phyloP scores from a whole-genome alignment of 2,888 invertebrate species.

The Litoditis marina region DNA sequence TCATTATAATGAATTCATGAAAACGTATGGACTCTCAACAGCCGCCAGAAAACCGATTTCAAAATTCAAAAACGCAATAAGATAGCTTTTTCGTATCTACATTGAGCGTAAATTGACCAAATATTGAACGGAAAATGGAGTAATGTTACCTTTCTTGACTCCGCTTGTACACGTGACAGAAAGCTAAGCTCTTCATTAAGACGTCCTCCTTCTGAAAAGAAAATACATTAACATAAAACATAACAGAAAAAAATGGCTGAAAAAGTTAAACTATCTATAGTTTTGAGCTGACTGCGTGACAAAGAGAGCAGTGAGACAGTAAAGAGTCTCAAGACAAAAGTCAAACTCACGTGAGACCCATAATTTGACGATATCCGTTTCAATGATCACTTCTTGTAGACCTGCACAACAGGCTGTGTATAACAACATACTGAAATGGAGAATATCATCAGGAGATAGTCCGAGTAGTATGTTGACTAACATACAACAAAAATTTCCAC shows the following conservation, averaged over 20 bases:
- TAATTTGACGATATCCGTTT: constrained; percentile 88
- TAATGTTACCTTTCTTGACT: constrained; percentile 14
- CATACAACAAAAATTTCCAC: too few relatives aligned
- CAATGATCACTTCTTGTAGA: constrained; percentile 86
- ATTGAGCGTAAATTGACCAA: too few relatives aligned
- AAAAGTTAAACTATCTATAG: too few relatives aligned
- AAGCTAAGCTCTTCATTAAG: constrained; percentile 56
- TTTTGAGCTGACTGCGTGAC: too few relatives aligned
- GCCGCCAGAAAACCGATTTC: too few relatives aligned
- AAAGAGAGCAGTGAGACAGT: background rate
- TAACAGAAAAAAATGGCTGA: too few relatives aligned
- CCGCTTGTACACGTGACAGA: constrained; percentile 22
- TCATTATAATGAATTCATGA: too few relatives aligned
- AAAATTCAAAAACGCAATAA: too few relatives aligned
- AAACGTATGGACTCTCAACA: background rate
- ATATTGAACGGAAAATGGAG: too few relatives aligned
- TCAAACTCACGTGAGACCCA: constrained; percentile 87
- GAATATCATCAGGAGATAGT: background rate
- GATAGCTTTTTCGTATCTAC: too few relatives aligned
- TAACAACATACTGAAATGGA: constrained; percentile 27
- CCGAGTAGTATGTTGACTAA: too few relatives aligned
- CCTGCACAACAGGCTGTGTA: constrained; percentile 78
- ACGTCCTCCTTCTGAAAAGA: constrained; percentile 54
- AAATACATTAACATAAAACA: background rate
- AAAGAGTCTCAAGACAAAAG: background rate